Conservation (phyloP, 1,140 invertebrate species). For the Cecropterus lyciades region DNA sequence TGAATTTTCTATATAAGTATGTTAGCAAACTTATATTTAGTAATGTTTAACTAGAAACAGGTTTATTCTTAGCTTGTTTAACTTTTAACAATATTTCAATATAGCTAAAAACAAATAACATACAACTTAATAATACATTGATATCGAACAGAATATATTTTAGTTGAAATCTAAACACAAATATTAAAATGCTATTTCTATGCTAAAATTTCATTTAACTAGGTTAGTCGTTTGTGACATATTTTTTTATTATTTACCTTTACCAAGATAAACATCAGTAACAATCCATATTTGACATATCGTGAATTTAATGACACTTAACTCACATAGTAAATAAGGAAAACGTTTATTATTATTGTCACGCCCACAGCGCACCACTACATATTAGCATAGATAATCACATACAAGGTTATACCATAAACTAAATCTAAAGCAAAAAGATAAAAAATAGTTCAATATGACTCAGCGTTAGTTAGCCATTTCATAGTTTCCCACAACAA, state of each 20-base stretch:
- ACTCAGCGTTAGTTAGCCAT: constrained; percentile 13
- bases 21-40: not conserved
- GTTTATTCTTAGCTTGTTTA: too few species aligned
- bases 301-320: not conserved
- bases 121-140: too few species aligned
- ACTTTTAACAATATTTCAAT: too few species aligned
- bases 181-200: too few species aligned
- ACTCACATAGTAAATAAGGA: not conserved
- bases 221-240: too few species aligned
- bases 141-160: too few species aligned
- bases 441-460: constrained; percentile 9
- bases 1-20: not conserved
- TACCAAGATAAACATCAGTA: too few species aligned
- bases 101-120: too few species aligned
- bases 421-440: not conserved
- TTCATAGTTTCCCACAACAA: constrained; percentile 12
- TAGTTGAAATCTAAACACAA: too few species aligned
- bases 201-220: too few species aligned
- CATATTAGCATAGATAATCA: not conserved
- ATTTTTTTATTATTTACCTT: too few species aligned
- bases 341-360: not conserved
- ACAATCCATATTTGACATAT: not conserved
- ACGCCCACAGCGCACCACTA: not conserved
- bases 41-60: too few species aligned
- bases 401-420: not conserved